A percentile compares a stretch with the other conserved stretches of the same genome.
Conservation (phyloP, 2,888 invertebrate genomes). For the Agapetus fuscipes region DNA sequence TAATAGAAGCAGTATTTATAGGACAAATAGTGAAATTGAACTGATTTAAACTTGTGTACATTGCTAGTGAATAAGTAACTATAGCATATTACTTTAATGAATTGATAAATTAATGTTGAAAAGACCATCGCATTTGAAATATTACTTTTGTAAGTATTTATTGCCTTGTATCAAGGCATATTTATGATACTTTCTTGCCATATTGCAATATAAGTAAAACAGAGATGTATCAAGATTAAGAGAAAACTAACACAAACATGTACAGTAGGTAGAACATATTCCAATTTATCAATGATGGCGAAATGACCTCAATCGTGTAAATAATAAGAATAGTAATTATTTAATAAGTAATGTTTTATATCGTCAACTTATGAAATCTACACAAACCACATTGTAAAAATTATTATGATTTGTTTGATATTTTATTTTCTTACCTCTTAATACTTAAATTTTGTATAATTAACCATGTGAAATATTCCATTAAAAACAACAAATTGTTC, state of each 20-base stretch:
- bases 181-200: constrained; percentile 18
- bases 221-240: not conserved
- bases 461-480: constrained; percentile 18
- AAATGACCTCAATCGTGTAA: constrained; percentile 8
- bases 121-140: too few species aligned
- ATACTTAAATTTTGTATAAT: constrained; percentile 9
- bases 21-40: constrained; percentile 22
- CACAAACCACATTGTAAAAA: not conserved
- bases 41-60: constrained; percentile 16
- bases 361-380: too few species aligned
- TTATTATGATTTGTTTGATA: not conserved
- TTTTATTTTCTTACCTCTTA: not conserved
- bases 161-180: constrained; percentile 21
- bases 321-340: not conserved
- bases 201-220: constrained; percentile 12
- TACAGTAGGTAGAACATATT: constrained; percentile 19
- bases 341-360: too few species aligned
- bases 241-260: constrained; percentile 6
- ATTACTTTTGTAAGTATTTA: too few species aligned
- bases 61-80: too few species aligned
- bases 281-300: constrained; percentile 8
- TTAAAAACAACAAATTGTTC: too few species aligned
- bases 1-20: constrained; percentile 29
- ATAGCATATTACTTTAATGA: too few species aligned
- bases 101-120: too few species aligned